Evolutionary conservation across 2,113 vertebrate genomes (phyloP), one percentile per base, ranked within the genome.

Genomic region (Dipodomys merriami): DNA sequence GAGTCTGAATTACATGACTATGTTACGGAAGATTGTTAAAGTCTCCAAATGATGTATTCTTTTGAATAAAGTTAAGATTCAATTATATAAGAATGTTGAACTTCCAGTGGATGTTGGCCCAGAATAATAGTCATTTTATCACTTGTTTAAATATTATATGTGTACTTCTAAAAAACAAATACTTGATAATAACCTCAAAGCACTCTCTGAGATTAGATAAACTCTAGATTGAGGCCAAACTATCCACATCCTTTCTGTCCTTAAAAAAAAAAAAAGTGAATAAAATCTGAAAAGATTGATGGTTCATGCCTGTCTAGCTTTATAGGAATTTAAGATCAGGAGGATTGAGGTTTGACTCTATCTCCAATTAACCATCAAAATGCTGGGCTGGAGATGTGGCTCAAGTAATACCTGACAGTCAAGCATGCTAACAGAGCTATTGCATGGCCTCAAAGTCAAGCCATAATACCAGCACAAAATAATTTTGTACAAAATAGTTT

Each of bases 81-180:
- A 29, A 15, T 71, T 82, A 83, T 35, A 3, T 77, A 71, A 69
- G 33, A 82, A 49, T 11, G 7, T 6, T 39, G 30, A 15, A 23
- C 15, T 82, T 67, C 27, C 33, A 53, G 39, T 39, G 33, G 15
- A 16, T 60, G 74, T 60, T 76, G 82, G 46, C 22, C 25, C 71
- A 62, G 71, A 46, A 62, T 39, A 76, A 76, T 33, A 60, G n/a
- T 11, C 33, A 57, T 33, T 76, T 74, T 87, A 88, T 83, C 91
- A 68, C 78, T 93, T 76, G 25, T 76, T 88, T 83, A 83, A 83
- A 76, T 23, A 65, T 76, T 76, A 20, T 30, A 39, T 76, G 39
- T 71, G 53, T 71, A 25, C 44, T 76, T 91, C 46, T 27, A 46
- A 78, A 85, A 57, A 84, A 67, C 67, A 81, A 80, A 92, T 72